Conservation (phyloP, 2,113 vertebrate species). For the Stictonetta naevosa region DNA sequence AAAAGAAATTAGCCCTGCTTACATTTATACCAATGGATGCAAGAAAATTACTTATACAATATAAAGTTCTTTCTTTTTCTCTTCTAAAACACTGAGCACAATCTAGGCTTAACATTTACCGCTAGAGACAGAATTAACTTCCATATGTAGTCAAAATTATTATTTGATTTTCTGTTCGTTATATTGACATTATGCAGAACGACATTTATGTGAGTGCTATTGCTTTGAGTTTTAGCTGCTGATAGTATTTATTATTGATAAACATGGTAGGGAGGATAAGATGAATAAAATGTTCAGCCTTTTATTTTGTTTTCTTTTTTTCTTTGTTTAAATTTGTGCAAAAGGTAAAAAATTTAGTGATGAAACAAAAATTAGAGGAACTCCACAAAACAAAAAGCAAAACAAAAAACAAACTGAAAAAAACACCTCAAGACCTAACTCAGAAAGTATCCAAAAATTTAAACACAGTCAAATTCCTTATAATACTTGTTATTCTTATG, state of each 20-base stretch:
- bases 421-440: too few species aligned
- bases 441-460: neutral
- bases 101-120: neutral
- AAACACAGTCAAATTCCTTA: neutral
- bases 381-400: neutral
- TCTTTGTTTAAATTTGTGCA: neutral
- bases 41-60: neutral
- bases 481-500: neutral
- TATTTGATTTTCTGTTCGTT: neutral
- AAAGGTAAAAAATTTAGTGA: neutral
- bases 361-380: neutral
- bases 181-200: neutral
- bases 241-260: neutral
- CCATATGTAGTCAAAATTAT: neutral
- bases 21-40: neutral
- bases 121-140: neutral
- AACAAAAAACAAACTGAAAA: neutral
- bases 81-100: neutral
- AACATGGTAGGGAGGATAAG: neutral
- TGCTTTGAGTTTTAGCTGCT: neutral
- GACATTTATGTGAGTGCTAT: neutral
- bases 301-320: neutral
- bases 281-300: neutral
- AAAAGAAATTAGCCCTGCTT: neutral
- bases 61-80: neutral